These are phyloP conservation scores for Tiliacea aurago DNA, from an alignment of 2,888 invertebrate genomes.

Conservation along the genomic window DNA sequence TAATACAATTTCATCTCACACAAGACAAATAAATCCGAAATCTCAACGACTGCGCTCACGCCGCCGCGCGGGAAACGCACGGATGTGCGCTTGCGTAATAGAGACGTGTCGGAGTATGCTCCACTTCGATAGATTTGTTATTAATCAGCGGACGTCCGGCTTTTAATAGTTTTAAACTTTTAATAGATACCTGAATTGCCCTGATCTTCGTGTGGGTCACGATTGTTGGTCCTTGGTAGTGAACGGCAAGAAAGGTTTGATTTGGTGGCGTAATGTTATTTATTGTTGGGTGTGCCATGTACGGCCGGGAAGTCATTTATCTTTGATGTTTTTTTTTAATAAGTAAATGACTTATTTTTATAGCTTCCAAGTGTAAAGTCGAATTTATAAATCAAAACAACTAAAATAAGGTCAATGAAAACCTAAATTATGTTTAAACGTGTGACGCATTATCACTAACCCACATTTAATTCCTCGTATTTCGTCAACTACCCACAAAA, in stretches of 20 bases:
- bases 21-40: conserved; percentile 50
- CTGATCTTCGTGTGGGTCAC: conserved; percentile 54
- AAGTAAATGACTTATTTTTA: conserved; percentile 17
- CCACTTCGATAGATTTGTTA: conserved; percentile 61
- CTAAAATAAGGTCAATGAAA: conserved; percentile 21
- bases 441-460: conserved; percentile 6
- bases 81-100: conserved; percentile 69
- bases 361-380: conserved; percentile 20
- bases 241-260: conserved; percentile 29
- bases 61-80: conserved; percentile 61
- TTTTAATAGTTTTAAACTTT: conserved; percentile 48
- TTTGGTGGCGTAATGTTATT: conserved; percentile 35
- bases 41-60: conserved; percentile 42
- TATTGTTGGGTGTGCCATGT: conserved; percentile 19
- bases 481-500: neutral
- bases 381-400: conserved; percentile 15
- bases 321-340: conserved; percentile 6
- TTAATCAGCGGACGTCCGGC: conserved; percentile 66
- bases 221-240: conserved; percentile 38
- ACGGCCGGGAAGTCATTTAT: conserved; percentile 48
- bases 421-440: neutral
- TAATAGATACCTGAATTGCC: conserved; percentile 46
- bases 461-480: conserved; percentile 26
- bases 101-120: conserved; percentile 60
- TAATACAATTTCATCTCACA: conserved; percentile 31